Evolutionary conservation across 2,888 invertebrate genomes (phyloP).

Genomic region (Ophioninae sp.): DNA sequence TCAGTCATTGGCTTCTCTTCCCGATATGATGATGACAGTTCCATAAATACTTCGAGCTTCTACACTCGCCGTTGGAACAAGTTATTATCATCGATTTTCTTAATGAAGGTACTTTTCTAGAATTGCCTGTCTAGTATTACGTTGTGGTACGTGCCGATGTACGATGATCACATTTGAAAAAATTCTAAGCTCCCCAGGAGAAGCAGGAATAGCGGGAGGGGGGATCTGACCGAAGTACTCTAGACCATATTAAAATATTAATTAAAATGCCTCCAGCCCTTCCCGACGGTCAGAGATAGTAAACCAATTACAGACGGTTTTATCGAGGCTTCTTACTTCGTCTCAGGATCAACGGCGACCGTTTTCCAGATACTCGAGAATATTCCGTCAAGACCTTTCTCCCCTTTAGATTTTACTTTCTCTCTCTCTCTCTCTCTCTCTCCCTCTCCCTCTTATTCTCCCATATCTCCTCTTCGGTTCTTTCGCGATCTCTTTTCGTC

Average conservation of each 20-base stretch:
- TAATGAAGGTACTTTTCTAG: too few species aligned
- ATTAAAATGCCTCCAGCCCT: conserved; percentile 37
- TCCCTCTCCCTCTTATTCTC: not conserved
- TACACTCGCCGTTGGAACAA: too few species aligned
- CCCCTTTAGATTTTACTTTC: conserved; percentile 10
- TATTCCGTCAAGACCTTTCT: conserved; percentile 37
- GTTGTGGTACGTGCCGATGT: too few species aligned
- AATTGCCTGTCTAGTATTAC: too few species aligned
- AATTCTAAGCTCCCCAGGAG: not conserved
- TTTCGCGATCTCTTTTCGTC: not conserved
- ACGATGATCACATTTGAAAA: not conserved
- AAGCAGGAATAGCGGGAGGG: conserved; percentile 8
- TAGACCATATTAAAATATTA: conserved; percentile 55
- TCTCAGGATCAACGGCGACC: conserved; percentile 48
- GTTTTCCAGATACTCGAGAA: conserved; percentile 37
- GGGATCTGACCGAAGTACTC: conserved; percentile 14
- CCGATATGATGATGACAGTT: too few species aligned
- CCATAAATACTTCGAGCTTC: too few species aligned
- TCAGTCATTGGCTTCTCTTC: too few species aligned
- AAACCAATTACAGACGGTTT: conserved; percentile 57
- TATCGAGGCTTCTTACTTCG: conserved; percentile 52
- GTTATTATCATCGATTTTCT: too few species aligned
- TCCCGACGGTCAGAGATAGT: conserved; percentile 51
- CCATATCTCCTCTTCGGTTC: not conserved
- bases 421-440: too few species aligned